Base-by-base conservation (phyloP, 2,888 invertebrate genomes). In the Furcula furcula region DNA sequence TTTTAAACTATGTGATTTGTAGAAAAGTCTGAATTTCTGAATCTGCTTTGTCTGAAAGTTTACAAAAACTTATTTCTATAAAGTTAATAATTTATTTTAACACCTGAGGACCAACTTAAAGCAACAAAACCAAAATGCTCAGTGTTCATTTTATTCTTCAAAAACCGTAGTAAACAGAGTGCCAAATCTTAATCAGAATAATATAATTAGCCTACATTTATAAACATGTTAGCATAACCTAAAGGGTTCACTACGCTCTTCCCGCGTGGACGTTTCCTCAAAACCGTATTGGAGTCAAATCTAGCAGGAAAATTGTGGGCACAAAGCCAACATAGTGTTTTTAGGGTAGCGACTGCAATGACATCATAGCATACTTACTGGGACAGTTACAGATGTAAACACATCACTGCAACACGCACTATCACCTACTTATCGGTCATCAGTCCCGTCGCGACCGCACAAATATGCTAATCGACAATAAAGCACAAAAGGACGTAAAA, bases 311-410 rank as follows among this genome's bases (percentile, higher is more conserved):
- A 86, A 84, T 67, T 77, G 77, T 87, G 87, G 88, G 88, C 88
- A 88, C 82, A 80, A 77, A 86, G 87, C 87, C 88, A 88, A 86
- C 73, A 75, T 69, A 73, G 74, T 84, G 85, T 86, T 82, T 86
- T 82, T 86, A 79, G 76, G 75, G 76, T 72, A 78, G 73, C 68
- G 73, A 63, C 65, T 71, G 74, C 74, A 81, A 86, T 88, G 88
- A 88, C 87, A 87, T 87, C 87, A 87, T 88, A 62, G 44, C 64
- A 58, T 58, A 88, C 87, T 85, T 67, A 88, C 87, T 66, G 68
- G 58, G 74, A 68, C 74, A 73, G 69, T 81, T 78, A 87, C 69
- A 80, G 74, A 77, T 84, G 86, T 87, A 87, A 87, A 87, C 86
- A 87, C 86, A 88, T 87, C 73, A 70, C 84, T 82, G 65, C 67